Evolutionary conservation across 2,888 invertebrate species (phyloP).

Genomic region (Pyralis farinalis): DNA sequence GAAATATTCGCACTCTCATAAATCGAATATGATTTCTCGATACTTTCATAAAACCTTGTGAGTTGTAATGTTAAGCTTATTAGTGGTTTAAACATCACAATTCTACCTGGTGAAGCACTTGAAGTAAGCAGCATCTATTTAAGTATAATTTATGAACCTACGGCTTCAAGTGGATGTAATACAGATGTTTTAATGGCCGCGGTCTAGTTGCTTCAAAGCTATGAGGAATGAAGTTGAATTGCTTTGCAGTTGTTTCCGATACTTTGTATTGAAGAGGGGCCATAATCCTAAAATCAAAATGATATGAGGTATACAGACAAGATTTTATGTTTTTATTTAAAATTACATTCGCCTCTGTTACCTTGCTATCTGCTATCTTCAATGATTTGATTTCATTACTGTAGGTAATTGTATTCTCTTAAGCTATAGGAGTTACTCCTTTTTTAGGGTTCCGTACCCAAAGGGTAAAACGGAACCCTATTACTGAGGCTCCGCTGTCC

Average conservation of each 20-base stretch:
- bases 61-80: neutral
- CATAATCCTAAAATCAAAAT: too few relatives aligned
- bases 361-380: too few relatives aligned
- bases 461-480: too few relatives aligned
- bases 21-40: neutral
- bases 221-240: constrained; percentile 16
- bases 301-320: too few relatives aligned
- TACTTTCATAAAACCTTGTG: neutral
- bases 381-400: too few relatives aligned
- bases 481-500: too few relatives aligned
- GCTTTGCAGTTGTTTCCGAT: neutral
- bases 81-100: constrained; percentile 12
- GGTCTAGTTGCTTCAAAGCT: constrained; percentile 24
- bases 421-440: too few relatives aligned
- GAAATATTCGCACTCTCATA: neutral
- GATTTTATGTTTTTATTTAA: too few relatives aligned
- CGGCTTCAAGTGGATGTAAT: constrained; percentile 49
- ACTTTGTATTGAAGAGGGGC: neutral
- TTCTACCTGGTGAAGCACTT: constrained; percentile 45
- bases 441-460: too few relatives aligned
- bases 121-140: constrained; percentile 52
- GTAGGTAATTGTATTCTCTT: too few relatives aligned
- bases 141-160: constrained; percentile 55
- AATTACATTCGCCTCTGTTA: too few relatives aligned
- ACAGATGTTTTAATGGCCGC: constrained; percentile 42